Percentiles rank a stretch among this genome's conserved stretches.
phyloP scores from a whole-genome alignment of 2,113 vertebrate genomes.

The Centropus unirufus region DNA sequence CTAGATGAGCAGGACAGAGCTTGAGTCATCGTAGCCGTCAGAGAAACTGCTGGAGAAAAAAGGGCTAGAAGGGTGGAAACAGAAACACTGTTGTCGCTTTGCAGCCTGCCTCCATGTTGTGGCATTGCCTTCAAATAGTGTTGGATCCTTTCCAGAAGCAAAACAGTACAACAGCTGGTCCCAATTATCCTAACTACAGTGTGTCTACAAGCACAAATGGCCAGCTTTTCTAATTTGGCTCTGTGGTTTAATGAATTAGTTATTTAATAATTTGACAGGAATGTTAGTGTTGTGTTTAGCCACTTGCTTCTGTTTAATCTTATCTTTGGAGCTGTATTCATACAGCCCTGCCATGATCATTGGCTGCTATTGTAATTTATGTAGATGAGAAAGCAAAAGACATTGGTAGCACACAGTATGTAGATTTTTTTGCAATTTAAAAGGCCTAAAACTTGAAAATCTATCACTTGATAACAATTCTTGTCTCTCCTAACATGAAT shows the following conservation, averaged over 20 bases:
- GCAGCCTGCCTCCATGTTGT: slow-evolving; percentile 41
- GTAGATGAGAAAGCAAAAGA: slow-evolving; percentile 15
- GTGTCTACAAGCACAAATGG: slow-evolving; percentile 57
- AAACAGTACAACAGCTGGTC: slow-evolving; percentile 77
- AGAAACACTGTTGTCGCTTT: neutral
- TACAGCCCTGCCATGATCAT: neutral
- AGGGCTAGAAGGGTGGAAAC: neutral
- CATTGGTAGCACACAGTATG: neutral
- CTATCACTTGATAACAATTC: neutral
- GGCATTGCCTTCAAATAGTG: slow-evolving; percentile 31
- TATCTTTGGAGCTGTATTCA: slow-evolving; percentile 32
- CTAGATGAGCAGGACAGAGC: neutral
- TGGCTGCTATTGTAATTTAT: slow-evolving; percentile 28
- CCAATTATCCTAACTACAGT: slow-evolving; percentile 76
- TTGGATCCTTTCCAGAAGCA: slow-evolving; percentile 71
- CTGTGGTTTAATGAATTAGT: slow-evolving; percentile 61
- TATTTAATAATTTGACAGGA: slow-evolving; percentile 70
- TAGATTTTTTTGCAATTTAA: neutral
- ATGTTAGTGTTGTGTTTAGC: slow-evolving; percentile 44
- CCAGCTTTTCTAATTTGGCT: slow-evolving; percentile 55
- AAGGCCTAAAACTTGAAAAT: neutral
- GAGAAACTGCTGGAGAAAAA: slow-evolving; percentile 23
- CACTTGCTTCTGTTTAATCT: slow-evolving; percentile 63
- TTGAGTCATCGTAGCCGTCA: slow-evolving; percentile 12
- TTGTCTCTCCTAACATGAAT: neutral